A percentile compares a stretch with the other conserved stretches of the same genome.
These are phyloP conservation scores for Zaprionus bogoriensis DNA, from an alignment of 2,888 invertebrate genomes.

Conservation along the genomic window DNA sequence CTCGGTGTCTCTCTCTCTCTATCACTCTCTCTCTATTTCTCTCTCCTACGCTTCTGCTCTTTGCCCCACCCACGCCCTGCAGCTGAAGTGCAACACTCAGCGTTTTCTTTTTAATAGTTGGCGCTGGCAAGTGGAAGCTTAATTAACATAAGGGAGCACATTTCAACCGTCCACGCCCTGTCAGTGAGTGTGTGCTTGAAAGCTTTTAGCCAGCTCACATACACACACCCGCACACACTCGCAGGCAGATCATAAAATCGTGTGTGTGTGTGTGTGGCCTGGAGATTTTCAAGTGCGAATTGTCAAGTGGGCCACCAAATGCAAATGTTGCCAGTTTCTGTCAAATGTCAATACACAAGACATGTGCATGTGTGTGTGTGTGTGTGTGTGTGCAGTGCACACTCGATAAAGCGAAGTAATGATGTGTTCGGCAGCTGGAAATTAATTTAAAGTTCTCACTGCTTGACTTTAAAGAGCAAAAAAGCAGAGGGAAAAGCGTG, in stretches of 20 bases:
- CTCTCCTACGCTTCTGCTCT: neutral
- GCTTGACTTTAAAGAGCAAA: neutral
- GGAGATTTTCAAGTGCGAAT: conserved; percentile 57
- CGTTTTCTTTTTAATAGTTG: conserved; percentile 70
- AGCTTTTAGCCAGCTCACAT: conserved; percentile 57
- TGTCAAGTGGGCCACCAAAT: conserved; percentile 65
- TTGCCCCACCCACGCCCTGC: neutral
- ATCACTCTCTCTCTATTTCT: neutral
- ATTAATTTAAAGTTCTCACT: too few species aligned
- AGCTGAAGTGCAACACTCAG: conserved; percentile 56
- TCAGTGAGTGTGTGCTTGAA: conserved; percentile 59
- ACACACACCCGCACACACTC: conserved; percentile 25
- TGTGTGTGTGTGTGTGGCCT: conserved; percentile 7
- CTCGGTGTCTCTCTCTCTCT: neutral
- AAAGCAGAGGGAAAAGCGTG: neutral
- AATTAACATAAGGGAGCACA: conserved; percentile 69
- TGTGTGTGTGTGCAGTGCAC: neutral
- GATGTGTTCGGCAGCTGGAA: too few species aligned
- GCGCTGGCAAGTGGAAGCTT: conserved; percentile 66
- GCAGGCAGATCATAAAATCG: conserved; percentile 38
- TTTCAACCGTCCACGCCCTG: neutral
- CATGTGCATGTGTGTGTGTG: neutral
- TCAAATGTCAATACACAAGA: conserved; percentile 44
- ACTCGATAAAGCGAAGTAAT: too few species aligned
- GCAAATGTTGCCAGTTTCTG: conserved; percentile 62